Conservation (phyloP, 2,888 invertebrate species). For the Alviniconcha strummeri region DNA sequence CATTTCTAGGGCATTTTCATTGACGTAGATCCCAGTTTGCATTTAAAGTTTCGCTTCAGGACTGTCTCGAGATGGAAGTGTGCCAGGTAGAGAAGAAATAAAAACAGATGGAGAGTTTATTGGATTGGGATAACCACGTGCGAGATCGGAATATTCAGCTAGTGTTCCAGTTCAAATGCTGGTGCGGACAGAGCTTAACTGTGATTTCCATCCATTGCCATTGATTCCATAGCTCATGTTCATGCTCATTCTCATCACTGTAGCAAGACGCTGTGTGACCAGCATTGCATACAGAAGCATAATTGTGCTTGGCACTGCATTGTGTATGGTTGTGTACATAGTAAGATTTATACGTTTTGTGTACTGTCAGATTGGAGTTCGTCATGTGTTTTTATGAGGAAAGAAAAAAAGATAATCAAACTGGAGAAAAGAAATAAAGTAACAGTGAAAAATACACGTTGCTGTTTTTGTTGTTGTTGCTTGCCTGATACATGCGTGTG, state of each 20-base stretch:
- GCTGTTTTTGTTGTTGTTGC: too few species aligned
- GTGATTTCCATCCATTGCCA: background rate
- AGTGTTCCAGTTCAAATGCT: too few species aligned
- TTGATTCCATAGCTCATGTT: background rate
- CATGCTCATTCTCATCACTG: too few species aligned
- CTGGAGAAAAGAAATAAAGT: background rate
- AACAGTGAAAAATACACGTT: too few species aligned
- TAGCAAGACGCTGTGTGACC: too few species aligned
- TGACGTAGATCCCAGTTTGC: background rate
- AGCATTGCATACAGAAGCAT: background rate
- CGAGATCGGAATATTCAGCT: too few species aligned
- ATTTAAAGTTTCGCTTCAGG: too few species aligned
- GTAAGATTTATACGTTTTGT: constrained; percentile 9
- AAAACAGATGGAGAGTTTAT: too few species aligned
- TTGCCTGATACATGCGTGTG: background rate
- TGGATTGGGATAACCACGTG: too few species aligned
- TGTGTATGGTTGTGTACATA: constrained; percentile 9
- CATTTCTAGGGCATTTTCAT: background rate
- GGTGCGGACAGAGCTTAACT: background rate
- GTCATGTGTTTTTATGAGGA: constrained; percentile 1
- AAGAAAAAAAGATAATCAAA: constrained; percentile 10
- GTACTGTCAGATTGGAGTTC: constrained; percentile 1
- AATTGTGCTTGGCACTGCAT: too few species aligned
- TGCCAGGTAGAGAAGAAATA: too few species aligned
- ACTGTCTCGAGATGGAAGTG: too few species aligned